Evolutionary conservation across 2,888 invertebrate species (phyloP).

Genomic region (Hypercompe scribonia): DNA sequence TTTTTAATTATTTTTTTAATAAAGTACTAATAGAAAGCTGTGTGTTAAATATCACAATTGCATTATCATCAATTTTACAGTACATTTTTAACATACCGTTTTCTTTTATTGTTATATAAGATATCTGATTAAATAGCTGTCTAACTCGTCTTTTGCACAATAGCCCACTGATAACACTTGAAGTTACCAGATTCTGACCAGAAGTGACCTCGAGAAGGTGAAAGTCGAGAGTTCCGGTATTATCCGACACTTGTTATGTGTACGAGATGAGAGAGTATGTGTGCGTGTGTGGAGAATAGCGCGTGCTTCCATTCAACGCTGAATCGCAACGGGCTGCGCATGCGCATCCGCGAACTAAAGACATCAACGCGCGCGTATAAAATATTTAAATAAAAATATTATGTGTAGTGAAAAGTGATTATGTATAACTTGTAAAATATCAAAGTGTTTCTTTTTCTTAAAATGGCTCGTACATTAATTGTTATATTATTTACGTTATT

Average conservation of each 20-base stretch:
- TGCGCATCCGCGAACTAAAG: slow-evolving; percentile 65
- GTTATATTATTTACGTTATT: slow-evolving; percentile 58
- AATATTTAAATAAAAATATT: slow-evolving; percentile 26
- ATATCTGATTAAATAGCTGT: background rate
- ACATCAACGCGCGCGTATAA: slow-evolving; percentile 55
- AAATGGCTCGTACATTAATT: slow-evolving; percentile 61
- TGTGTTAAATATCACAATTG: background rate
- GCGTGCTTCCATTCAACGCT: slow-evolving; percentile 73
- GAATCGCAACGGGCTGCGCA: slow-evolving; percentile 68
- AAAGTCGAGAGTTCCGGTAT: slow-evolving; percentile 83
- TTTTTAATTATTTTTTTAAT: background rate
- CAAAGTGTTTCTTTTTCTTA: slow-evolving; percentile 34
- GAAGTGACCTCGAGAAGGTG: slow-evolving; percentile 70
- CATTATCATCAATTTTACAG: slow-evolving; percentile 4
- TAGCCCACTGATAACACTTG: slow-evolving; percentile 61
- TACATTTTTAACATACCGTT: slow-evolving; percentile 1
- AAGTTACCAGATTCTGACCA: slow-evolving; percentile 68
- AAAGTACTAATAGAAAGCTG: slow-evolving; percentile 12
- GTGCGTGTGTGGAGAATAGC: slow-evolving; percentile 63
- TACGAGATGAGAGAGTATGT: slow-evolving; percentile 70
- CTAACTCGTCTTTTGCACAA: slow-evolving; percentile 1
- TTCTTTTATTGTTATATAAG: slow-evolving; percentile 5
- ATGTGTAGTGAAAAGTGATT: slow-evolving; percentile 50
- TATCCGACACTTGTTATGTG: slow-evolving; percentile 79
- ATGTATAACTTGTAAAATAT: slow-evolving; percentile 33